Base-by-base conservation (phyloP, 2,888 invertebrate genomes). In the Conops quadrifasciatus region DNA sequence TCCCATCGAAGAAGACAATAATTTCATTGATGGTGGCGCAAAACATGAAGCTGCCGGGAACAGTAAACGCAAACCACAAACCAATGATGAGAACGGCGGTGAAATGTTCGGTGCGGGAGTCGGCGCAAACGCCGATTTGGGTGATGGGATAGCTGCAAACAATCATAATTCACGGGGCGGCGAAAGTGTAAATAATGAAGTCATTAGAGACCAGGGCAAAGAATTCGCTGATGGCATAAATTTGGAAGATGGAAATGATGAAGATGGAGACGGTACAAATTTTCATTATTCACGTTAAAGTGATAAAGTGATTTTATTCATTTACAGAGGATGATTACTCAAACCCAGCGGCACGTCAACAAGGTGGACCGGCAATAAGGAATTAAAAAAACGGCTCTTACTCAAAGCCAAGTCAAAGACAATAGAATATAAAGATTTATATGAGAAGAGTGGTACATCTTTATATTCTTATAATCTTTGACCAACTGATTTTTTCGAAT, bases 301-400 rank as follows among this genome's bases (percentile, higher is more conserved):
- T 21, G 2, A 49, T 53, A 56, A 30, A 53, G 62, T 59, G 45
- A 28, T 19, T 66, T 36, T 43, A 66, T 65, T 68, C 68, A 28
- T 67, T 80, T 79, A 45, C 79, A 88, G 87, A 87, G 82, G 89
- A 88, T 80, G 87, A 86, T 73, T 88, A 88, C 75, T 87, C 86
- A 70, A 87, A 88, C 80, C 85, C 82, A 53, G 86, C 85, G 65
- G 86, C 81, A 45, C 81, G 86, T 13, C 85, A 87, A 74, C 85
- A 85, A 74, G 88, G 87, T 74, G 88, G 87, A 58, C 85, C 86
- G 74, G 88, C 86, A 70, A 87, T 88, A 76, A 84, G 88, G 77
- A 86, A 87, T 79, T 88, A 84, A 74, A 53, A 49, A 74, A 53
- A 49, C 30, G 5, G 15, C 49, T 49, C n/a, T 16, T 49, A n/a